Base-by-base conservation (phyloP, 1,140 invertebrate species). In the Caenorhabditis briggsae region DNA sequence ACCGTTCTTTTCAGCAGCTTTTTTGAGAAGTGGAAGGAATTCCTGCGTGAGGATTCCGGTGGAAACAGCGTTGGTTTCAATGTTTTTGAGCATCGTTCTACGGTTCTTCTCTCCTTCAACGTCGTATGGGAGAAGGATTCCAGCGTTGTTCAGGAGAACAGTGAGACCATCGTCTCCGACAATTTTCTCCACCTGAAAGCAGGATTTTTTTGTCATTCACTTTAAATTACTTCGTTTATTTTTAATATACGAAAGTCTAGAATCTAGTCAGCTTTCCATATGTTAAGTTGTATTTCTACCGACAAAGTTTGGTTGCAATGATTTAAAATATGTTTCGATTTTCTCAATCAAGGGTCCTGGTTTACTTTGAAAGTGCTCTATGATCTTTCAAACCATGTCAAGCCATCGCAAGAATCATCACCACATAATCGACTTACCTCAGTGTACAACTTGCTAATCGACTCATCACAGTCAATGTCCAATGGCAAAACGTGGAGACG, bases 101-200 rank as follows among this genome's bases (percentile, higher is more conserved):
- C 85, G 43, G 18, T 64, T 65, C 23, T 56, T 82, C 46, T 78
- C 46, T 53, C 70, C 70, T 58, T 86, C 82, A 18, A 53, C 50
- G 25, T 56, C 74, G 55, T 86, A 86, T 8, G 55, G 55, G 3
- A 83, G 74, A 48, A 82, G 56, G 43, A 86, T 83, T 14, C 87
- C 87, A 53, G 87, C 87, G 48, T 88, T 88, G 82, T 88, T 88
- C 53, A 88, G 48, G 14, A 88, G 74, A n/a, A 86, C 85, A 33
- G 59, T 86, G 2, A 86, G 58, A 25, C 85, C 85, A 33, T 64
- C 58, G 41, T 86, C 78, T 8, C 85, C 85, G 18, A 86, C 85
- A 20, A 86, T 18, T 50, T 86, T 86, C 48, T 86, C 85, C 7
- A 86, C 85, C 84, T 85, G 23, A n/a, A 85, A 43, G 16, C 7